A percentile compares a stretch with the other conserved stretches of the same genome.
phyloP scores from a whole-genome alignment of 2,888 invertebrate genomes.

The Anthrax anthrax region DNA sequence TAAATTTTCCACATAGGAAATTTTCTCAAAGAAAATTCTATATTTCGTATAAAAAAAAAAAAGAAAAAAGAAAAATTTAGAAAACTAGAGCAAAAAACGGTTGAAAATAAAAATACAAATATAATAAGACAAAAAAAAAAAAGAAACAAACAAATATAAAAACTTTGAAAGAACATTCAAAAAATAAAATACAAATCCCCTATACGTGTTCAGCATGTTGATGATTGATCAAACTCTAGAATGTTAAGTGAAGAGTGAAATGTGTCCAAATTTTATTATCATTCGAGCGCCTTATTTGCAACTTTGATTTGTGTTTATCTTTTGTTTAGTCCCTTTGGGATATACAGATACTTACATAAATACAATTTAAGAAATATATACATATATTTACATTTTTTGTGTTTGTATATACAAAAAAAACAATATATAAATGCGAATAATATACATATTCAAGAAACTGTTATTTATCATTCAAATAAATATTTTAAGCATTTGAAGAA shows the following conservation, averaged over 20 bases:
- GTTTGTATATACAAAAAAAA: no score
- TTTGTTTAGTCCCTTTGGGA: constrained; percentile 20
- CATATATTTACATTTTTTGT: no score
- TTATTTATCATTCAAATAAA: no score
- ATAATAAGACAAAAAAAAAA: not conserved
- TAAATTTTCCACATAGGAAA: constrained; percentile 3
- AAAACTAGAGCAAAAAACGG: no score
- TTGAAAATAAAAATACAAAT: not conserved
- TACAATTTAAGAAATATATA: not conserved
- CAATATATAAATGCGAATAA: no score
- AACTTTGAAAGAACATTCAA: not conserved
- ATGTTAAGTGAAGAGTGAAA: constrained; percentile 19
- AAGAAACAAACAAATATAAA: not conserved
- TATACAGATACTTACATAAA: not conserved
- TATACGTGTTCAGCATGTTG: constrained; percentile 6
- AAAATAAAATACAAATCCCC: constrained; percentile 1
- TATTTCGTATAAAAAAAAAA: not conserved
- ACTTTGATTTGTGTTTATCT: constrained; percentile 34
- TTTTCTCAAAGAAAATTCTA: not conserved
- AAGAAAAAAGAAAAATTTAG: not conserved
- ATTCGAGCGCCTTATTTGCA: constrained; percentile 22
- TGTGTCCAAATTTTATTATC: constrained; percentile 19
- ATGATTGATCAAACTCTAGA: not conserved
- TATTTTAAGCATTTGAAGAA: no score
- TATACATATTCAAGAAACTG: no score